Conservation (phyloP, 53 echinoderm and acorn worm genomes). For the Echinarachnius parma region DNA sequence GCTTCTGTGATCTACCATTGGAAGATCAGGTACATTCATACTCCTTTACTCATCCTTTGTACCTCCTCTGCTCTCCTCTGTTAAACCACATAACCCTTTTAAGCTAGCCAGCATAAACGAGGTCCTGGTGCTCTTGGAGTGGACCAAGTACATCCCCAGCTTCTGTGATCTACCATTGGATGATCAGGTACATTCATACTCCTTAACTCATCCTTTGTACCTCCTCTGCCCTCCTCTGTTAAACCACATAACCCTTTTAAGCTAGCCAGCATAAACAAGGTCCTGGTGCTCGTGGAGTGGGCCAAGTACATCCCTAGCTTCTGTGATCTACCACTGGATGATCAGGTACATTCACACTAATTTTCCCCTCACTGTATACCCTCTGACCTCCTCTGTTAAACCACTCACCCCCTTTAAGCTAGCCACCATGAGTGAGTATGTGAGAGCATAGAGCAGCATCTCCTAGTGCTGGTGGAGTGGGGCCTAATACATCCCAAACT, state of each 20-base stretch:
- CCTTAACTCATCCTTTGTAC: too few relatives aligned
- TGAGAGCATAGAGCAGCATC: constrained; percentile 98
- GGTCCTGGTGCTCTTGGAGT: too few relatives aligned
- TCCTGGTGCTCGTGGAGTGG: constrained; percentile 80
- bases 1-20: constrained; percentile 44
- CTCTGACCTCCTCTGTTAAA: too few relatives aligned
- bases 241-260: too few relatives aligned
- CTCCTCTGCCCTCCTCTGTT: too few relatives aligned
- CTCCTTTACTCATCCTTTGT: too few relatives aligned
- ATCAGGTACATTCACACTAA: constrained; percentile 67
- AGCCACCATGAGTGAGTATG: constrained; percentile 97
- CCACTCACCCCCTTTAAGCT: too few relatives aligned
- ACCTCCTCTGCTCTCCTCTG: too few relatives aligned
- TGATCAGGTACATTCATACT: constrained; percentile 34
- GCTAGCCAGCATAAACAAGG: constrained; percentile 58
- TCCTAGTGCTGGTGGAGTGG: constrained; percentile 94
- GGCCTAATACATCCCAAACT: constrained; percentile 98
- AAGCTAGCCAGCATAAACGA: too few relatives aligned
- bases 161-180: constrained; percentile 47
- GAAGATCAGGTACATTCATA: constrained; percentile 39
- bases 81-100: too few relatives aligned
- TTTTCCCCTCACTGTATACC: too few relatives aligned
- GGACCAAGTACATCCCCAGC: too few relatives aligned
- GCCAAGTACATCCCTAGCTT: constrained; percentile 90
- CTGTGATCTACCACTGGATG: constrained; percentile 84